phyloP scores from a whole-genome alignment of 2,888 invertebrate genomes.

The Diaperis boleti region DNA sequence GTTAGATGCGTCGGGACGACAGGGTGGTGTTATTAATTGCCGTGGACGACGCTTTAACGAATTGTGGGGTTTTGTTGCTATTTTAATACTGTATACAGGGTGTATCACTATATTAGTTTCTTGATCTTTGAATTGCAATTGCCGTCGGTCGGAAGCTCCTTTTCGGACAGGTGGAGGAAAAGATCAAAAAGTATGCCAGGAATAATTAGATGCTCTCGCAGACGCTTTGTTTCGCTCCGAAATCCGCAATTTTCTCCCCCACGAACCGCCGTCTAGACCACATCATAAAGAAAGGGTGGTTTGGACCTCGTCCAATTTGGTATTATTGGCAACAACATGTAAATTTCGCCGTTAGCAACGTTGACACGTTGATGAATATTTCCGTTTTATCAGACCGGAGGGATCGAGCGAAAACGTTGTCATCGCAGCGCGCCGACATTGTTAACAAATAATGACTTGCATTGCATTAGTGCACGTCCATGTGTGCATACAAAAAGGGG shows the following conservation, averaged over 20 bases:
- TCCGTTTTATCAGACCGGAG: conserved; percentile 25
- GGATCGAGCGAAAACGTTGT: conserved; percentile 17
- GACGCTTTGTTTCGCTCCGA: background rate
- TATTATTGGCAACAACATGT: conserved; percentile 19
- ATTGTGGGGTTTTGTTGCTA: too few species aligned
- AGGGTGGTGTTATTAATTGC: conserved; percentile 20
- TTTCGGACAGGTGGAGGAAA: too few species aligned
- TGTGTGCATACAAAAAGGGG: conserved; percentile 5
- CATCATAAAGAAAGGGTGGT: conserved; percentile 5
- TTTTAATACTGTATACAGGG: too few species aligned
- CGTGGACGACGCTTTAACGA: too few species aligned
- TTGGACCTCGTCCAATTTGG: conserved; percentile 16
- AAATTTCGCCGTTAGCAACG: conserved; percentile 18
- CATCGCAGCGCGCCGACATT: conserved; percentile 10
- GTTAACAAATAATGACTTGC: conserved; percentile 11
- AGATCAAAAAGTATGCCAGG: too few species aligned
- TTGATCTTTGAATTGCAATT: too few species aligned
- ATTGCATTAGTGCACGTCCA: conserved; percentile 1
- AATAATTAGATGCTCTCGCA: too few species aligned
- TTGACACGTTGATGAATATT: conserved; percentile 28
- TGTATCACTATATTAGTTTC: too few species aligned
- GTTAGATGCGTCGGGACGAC: conserved; percentile 28
- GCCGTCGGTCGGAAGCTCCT: too few species aligned
- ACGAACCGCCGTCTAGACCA: background rate
- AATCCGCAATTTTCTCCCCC: background rate